Conservation (phyloP, 2,797 vertebrate species). For the Crocodylus rhombifer region DNA sequence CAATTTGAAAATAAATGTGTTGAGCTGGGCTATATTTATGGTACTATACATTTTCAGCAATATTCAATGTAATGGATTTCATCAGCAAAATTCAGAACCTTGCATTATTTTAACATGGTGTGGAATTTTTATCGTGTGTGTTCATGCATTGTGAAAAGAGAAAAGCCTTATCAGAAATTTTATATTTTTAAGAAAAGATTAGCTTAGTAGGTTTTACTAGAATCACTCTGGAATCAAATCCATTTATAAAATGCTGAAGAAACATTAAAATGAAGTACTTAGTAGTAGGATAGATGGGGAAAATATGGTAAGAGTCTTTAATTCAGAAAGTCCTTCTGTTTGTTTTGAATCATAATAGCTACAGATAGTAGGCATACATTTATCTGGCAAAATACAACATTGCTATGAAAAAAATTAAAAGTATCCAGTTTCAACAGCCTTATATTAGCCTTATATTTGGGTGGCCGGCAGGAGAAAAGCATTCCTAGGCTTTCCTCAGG, state of each 20-base stretch:
- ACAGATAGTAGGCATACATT: background rate
- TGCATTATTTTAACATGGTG: background rate
- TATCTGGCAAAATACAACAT: background rate
- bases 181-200: background rate
- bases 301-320: slow-evolving; percentile 26
- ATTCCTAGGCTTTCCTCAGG: background rate
- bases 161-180: slow-evolving; percentile 9
- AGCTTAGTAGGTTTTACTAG: slow-evolving; percentile 9
- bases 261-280: background rate
- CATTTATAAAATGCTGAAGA: slow-evolving; percentile 41
- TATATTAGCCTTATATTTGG: background rate
- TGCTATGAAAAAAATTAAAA: background rate
- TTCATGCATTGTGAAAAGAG: background rate
- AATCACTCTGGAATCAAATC: slow-evolving; percentile 36
- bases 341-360: background rate
- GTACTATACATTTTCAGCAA: background rate
- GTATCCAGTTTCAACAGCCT: background rate
- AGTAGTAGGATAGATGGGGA: background rate
- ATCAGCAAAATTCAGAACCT: background rate
- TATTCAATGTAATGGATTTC: background rate
- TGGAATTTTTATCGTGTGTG: background rate
- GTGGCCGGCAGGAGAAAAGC: background rate
- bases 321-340: background rate
- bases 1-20: background rate
- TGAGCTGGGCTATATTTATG: background rate